phyloP scores from a whole-genome alignment of 2,113 vertebrate species.

The Cheilinus undulatus region DNA sequence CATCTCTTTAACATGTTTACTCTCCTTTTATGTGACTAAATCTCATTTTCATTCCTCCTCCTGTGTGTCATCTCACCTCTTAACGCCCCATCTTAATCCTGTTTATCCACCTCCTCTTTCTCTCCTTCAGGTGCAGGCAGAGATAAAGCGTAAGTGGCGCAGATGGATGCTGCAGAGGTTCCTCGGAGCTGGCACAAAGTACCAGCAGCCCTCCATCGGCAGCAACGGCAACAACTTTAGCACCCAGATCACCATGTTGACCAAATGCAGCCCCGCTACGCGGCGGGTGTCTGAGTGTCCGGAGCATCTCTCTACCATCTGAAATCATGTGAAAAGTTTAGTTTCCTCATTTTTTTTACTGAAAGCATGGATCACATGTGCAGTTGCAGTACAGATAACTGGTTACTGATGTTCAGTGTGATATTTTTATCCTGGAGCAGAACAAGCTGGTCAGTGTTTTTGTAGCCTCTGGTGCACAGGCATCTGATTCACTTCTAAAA shows the following conservation, averaged over 20 bases:
- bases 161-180: constrained; percentile 92
- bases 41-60: not conserved
- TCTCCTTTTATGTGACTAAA: constrained; percentile 23
- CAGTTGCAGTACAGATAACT: constrained; percentile 13
- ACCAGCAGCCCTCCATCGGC: constrained; percentile 90
- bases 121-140: constrained; percentile 90
- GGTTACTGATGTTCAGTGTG: constrained; percentile 12
- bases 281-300: constrained; percentile 87
- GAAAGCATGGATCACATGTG: constrained; percentile 8
- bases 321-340: constrained; percentile 19
- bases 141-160: constrained; percentile 96
- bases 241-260: constrained; percentile 96
- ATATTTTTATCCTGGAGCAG: constrained; percentile 24
- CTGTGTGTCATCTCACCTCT: not conserved
- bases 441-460: not conserved
- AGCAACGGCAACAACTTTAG: constrained; percentile 94
- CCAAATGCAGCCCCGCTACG: constrained; percentile 89
- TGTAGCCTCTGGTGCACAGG: not conserved
- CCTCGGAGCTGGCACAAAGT: constrained; percentile 88
- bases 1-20: constrained; percentile 29
- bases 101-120: constrained; percentile 31
- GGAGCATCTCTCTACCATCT: constrained; percentile 89
- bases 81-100: constrained; percentile 23
- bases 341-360: constrained; percentile 9
- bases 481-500: not conserved